Percentiles rank a stretch among this genome's conserved stretches.
phyloP scores from a whole-genome alignment of 2,113 vertebrate genomes.

The Beaufortia kweichowensis region DNA sequence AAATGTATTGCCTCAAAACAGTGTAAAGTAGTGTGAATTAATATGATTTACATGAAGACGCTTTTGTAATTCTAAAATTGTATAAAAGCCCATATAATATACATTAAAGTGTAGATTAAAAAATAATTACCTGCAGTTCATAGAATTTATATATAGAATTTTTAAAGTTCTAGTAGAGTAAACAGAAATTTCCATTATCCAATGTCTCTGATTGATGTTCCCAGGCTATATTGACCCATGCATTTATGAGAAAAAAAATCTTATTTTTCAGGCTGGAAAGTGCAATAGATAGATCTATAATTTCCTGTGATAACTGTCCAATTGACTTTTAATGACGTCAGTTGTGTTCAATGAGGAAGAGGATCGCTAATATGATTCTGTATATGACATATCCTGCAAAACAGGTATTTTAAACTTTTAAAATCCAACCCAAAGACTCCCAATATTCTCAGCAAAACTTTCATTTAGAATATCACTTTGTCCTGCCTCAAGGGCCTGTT shows the following conservation, averaged over 20 bases:
- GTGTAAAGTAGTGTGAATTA: not conserved
- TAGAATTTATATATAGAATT: too few relatives aligned
- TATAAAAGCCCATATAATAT: not conserved
- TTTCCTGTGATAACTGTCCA: slow-evolving; percentile 34
- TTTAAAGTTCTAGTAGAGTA: not conserved
- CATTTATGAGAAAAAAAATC: not conserved
- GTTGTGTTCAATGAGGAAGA: not conserved
- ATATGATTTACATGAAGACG: not conserved
- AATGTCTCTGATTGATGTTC: not conserved
- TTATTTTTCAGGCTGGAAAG: slow-evolving; percentile 13
- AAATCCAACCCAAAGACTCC: too few relatives aligned
- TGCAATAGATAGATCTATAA: slow-evolving; percentile 29
- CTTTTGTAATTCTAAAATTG: not conserved
- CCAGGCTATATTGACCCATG: not conserved
- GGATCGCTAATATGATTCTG: not conserved
- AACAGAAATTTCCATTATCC: not conserved
- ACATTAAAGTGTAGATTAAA: not conserved
- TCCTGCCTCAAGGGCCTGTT: not conserved
- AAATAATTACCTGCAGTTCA: not conserved
- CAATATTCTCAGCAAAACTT: too few relatives aligned
- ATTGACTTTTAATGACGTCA: slow-evolving; percentile 17
- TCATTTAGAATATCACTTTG: not conserved
- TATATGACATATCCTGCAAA: not conserved
- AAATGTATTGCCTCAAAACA: too few relatives aligned
- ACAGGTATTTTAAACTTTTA: too few relatives aligned